phyloP scores from a whole-genome alignment of 2,113 vertebrate species.

The Myotis yumanensis region DNA sequence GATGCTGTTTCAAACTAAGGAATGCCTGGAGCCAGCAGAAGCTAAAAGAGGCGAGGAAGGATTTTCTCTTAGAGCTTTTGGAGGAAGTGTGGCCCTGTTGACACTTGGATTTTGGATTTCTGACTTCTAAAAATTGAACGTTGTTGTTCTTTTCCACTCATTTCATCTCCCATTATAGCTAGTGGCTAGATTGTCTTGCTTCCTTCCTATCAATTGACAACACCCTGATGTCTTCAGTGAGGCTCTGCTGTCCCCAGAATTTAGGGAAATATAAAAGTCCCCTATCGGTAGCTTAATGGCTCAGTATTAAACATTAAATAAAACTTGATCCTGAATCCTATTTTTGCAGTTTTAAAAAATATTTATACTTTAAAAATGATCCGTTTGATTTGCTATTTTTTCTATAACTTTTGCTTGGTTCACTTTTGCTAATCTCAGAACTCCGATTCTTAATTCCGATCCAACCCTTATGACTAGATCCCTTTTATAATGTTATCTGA shows the following conservation, averaged over 20 bases:
- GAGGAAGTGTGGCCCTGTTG: background rate
- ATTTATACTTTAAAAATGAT: background rate
- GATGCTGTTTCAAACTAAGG: background rate
- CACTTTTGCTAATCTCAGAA: background rate
- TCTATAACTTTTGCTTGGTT: background rate
- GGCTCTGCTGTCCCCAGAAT: background rate
- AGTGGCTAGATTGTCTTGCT: background rate
- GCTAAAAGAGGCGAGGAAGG: no score
- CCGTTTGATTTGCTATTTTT: background rate
- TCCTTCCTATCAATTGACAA: background rate
- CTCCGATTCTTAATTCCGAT: background rate
- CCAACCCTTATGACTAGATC: background rate
- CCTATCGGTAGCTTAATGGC: background rate
- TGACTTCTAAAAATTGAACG: background rate
- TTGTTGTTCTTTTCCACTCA: background rate
- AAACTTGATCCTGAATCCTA: background rate
- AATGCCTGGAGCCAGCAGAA: background rate
- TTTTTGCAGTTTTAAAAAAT: background rate
- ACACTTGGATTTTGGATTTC: background rate
- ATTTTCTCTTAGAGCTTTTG: no score
- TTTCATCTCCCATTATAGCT: background rate
- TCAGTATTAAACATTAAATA: background rate
- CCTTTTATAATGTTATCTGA: background rate
- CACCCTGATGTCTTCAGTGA: background rate
- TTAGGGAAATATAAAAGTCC: background rate